Evolutionary conservation across 2,888 invertebrate genomes (phyloP).

Genomic region (Eurytoma californica): DNA sequence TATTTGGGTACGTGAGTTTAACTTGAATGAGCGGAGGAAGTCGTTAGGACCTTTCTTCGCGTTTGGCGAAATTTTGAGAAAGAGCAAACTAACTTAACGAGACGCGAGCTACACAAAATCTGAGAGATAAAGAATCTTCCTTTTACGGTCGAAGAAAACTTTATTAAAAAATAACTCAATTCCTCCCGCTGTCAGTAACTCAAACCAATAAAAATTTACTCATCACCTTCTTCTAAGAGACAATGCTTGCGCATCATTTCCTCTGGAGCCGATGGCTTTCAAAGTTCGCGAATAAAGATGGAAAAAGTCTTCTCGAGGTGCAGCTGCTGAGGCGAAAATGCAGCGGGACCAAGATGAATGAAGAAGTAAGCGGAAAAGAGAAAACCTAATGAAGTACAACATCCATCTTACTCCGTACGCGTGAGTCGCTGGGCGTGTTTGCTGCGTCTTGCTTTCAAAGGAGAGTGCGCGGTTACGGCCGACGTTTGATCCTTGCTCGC

Average conservation of each 20-base stretch:
- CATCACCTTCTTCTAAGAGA: too few species aligned
- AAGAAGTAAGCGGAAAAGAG: constrained; percentile 44
- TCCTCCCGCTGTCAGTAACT: too few species aligned
- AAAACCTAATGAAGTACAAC: constrained; percentile 67
- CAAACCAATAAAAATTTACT: too few species aligned
- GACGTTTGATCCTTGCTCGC: too few species aligned
- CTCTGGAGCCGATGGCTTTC: not conserved
- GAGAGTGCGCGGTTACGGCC: not conserved
- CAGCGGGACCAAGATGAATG: constrained; percentile 52
- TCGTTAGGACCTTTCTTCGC: not conserved
- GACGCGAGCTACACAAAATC: not conserved
- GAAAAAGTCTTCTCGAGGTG: not conserved
- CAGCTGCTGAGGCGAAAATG: constrained; percentile 14
- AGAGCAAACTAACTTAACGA: not conserved
- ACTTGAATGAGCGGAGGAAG: not conserved
- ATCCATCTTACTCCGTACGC: constrained; percentile 65
- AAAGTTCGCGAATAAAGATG: constrained; percentile 16
- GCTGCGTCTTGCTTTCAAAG: constrained; percentile 14
- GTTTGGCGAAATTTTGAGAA: not conserved
- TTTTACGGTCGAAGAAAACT: too few species aligned
- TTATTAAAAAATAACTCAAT: too few species aligned
- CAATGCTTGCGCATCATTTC: too few species aligned
- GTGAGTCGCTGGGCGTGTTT: not conserved
- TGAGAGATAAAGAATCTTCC: too few species aligned
- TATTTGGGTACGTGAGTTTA: constrained; percentile 28